Evolutionary conservation across 2,888 invertebrate species (phyloP), one percentile per base, ranked within the genome.

Genomic region (Xestia ashworthii): DNA sequence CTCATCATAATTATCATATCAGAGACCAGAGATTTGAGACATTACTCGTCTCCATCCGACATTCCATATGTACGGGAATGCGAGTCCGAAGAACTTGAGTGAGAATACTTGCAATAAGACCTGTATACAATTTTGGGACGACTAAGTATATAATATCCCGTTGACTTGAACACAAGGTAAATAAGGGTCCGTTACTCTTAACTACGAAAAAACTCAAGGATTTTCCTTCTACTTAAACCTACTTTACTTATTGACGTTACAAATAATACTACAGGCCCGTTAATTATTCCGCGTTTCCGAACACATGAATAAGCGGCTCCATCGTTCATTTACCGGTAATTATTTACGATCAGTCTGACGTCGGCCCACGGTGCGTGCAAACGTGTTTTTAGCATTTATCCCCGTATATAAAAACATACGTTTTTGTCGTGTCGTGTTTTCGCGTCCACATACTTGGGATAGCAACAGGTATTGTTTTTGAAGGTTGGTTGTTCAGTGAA

Each of bases 321-420:
- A 70, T 80, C 77, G 50, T 77, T 86, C 81, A 86, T 80, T 89
- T 82, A 78, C 50, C 38, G 71, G 66, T 84, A 88, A 88, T 88
- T 88, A 81, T 88, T 84, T 86, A 81, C 79, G 73, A 81, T 60
- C 76, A 88, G 88, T 88, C 71, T 76, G 67, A 74, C 80, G 71
- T 67, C 48, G 75, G 5, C 1, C 48, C 74, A 65, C 73, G 81
- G 48, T 77, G 80, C 75, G 88, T 78, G 77, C 82, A 81, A 89
- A 88, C 88, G 88, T 89, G 89, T 86, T 88, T 86, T 84, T 82
- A 78, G 58, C 66, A 74, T 84, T 81, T 81, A 78, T 66, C 69
- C 68, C 69, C 22, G 9, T 66, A 22, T 67, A 83, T 77, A 86
- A 88, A 89, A 81, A 83, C 72, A 76, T 67, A 70, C 65, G 76